phyloP scores from a whole-genome alignment of 2,888 invertebrate species.

The Ischnura elegans region DNA sequence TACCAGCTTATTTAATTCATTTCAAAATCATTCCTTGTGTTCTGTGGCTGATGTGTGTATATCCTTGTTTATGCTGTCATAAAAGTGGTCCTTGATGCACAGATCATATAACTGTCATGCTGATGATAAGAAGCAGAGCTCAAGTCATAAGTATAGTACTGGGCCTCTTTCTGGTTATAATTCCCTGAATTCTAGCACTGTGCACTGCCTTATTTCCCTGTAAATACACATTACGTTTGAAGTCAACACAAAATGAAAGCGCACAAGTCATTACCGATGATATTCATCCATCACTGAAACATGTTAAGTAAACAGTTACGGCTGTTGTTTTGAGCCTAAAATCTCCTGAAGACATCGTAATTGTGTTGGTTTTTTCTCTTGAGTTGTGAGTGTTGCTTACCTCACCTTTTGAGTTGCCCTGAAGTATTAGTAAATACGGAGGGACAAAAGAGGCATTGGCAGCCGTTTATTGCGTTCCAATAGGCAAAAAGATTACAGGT shows the following conservation, averaged over 20 bases:
- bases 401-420: too few species aligned
- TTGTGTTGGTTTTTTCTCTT: neutral
- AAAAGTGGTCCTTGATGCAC: neutral
- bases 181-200: neutral
- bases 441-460: too few species aligned
- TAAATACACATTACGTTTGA: neutral
- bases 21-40: too few species aligned
- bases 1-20: too few species aligned
- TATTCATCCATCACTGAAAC: neutral
- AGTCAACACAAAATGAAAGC: neutral
- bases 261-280: neutral
- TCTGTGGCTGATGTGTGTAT: neutral
- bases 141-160: neutral
- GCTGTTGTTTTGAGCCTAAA: neutral
- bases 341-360: neutral
- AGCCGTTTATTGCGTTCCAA: too few species aligned
- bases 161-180: neutral
- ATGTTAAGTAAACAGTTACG: neutral
- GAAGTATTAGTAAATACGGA: too few species aligned
- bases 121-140: neutral
- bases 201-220: neutral
- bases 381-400: neutral
- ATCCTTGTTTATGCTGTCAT: neutral
- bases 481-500: neutral
- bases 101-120: neutral